Conservation (phyloP, 2,888 invertebrate genomes). For the Andrena bicolor region DNA sequence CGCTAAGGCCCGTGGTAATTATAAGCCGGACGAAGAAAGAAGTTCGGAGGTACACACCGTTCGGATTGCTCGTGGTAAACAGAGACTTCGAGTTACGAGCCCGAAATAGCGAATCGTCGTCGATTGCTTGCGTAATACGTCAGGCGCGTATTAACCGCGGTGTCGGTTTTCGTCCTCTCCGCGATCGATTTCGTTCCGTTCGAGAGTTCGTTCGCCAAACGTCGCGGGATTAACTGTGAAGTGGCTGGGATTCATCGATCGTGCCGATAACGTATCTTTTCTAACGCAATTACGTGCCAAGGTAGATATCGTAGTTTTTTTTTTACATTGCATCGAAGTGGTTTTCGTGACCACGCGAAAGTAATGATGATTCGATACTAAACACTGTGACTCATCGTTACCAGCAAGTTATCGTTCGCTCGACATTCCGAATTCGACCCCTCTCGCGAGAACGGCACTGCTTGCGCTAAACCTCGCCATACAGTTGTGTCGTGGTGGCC, state of each 20-base stretch:
- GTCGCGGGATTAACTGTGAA: no score
- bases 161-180: background rate
- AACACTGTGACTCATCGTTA: background rate
- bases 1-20: background rate
- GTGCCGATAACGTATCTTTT: no score
- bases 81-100: background rate
- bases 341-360: background rate
- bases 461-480: background rate
- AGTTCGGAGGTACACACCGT: background rate
- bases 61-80: background rate
- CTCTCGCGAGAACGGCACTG: constrained; percentile 9
- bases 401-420: background rate
- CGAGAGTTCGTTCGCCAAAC: background rate
- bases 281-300: no score
- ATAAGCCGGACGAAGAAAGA: background rate
- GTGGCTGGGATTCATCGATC: no score
- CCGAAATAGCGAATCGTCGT: background rate
- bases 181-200: background rate
- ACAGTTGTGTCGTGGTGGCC: background rate
- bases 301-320: no score
- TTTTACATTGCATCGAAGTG: background rate
- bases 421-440: background rate
- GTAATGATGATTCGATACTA: background rate
- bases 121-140: constrained; percentile 15
- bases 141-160: constrained; percentile 11